Evolutionary conservation across 2,888 invertebrate species (phyloP), one percentile per base, ranked within the genome.

Genomic region (Taphrorychus bicolor): DNA sequence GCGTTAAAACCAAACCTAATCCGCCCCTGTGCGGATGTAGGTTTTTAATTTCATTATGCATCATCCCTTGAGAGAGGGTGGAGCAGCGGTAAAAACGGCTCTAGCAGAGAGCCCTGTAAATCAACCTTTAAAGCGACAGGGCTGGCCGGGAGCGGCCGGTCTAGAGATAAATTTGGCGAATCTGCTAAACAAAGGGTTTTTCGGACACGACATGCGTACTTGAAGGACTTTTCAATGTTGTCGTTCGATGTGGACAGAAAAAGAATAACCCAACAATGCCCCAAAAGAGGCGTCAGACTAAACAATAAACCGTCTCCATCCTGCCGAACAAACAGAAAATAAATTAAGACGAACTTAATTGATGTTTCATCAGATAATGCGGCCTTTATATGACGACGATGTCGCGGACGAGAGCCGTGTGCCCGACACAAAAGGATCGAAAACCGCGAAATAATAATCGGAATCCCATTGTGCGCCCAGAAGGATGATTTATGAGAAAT

Each of bases 31-130:
- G 22, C 53, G 45, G 56, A 60, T 66, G 66, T 66, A 59, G 49
- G 59, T 60, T 66, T 66, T 66, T 66, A 66, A 66, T 66, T 66
- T 66, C 60, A 59, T 66, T 60, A 66, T 66, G 66, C 61, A 60
- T 61, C 60, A 66, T 66, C 66, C 66, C 66, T 19, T 24, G 68
- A 68, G 68, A 68, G 32, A 59, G 68, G 62, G 68, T 63, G 68
- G 68, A 59, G 63, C 41, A 53, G 59, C 58, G 62, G 62, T 22
- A 67, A 53, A 42, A 54, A 45, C 53, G 56, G 53, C 53, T 67
- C 62, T 62, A 67, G 53, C 59, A 62, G 53, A 62, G 53, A 53
- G 63, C 53, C 54, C 53, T 49, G 63, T 68, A 59, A 68, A 68
- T 63, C 63, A 63, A 68, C 54, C 59, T 59, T 48, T 41, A 63